Evolutionary conservation across 1,140 invertebrate genomes (phyloP).

Genomic region (Cotesia chilonis): DNA sequence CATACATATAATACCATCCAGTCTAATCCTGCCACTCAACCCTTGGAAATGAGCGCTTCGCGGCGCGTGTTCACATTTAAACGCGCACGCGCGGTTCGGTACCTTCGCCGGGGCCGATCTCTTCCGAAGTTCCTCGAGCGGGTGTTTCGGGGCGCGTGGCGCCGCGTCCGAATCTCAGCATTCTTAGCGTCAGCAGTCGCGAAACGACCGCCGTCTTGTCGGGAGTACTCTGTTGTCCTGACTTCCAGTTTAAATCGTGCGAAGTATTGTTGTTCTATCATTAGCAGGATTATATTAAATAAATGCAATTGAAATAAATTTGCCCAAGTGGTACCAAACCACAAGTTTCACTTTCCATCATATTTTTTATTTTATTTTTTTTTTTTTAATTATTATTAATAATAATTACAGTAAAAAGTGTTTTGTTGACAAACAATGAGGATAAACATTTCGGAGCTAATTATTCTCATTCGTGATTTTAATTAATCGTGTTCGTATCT

Average conservation of each 20-base stretch:
- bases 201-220: slow-evolving; percentile 54
- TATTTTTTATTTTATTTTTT: no score
- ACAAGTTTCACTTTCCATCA: no score
- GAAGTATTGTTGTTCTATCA: background rate
- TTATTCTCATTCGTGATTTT: no score
- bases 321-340: no score
- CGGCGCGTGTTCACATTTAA: slow-evolving; percentile 35
- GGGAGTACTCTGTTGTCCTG: slow-evolving; percentile 23
- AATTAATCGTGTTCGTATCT: no score
- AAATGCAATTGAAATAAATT: no score
- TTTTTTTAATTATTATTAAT: no score
- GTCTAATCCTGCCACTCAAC: slow-evolving; percentile 53
- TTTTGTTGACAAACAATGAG: no score
- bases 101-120: slow-evolving; percentile 22
- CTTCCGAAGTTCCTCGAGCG: slow-evolving; percentile 41
- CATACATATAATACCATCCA: slow-evolving; percentile 38
- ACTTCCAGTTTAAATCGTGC: slow-evolving; percentile 5
- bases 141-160: slow-evolving; percentile 56
- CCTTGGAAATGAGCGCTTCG: slow-evolving; percentile 26
- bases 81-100: slow-evolving; percentile 33
- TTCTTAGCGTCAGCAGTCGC: slow-evolving; percentile 56
- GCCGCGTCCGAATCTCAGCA: slow-evolving; percentile 53
- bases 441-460: no score
- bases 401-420: no score
- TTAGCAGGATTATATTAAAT: background rate